A percentile compares a stretch with the other conserved stretches of the same genome.
These are phyloP conservation scores for Helicoverpa armigera DNA, from an alignment of 1,140 invertebrate species.

Conservation along the genomic window DNA sequence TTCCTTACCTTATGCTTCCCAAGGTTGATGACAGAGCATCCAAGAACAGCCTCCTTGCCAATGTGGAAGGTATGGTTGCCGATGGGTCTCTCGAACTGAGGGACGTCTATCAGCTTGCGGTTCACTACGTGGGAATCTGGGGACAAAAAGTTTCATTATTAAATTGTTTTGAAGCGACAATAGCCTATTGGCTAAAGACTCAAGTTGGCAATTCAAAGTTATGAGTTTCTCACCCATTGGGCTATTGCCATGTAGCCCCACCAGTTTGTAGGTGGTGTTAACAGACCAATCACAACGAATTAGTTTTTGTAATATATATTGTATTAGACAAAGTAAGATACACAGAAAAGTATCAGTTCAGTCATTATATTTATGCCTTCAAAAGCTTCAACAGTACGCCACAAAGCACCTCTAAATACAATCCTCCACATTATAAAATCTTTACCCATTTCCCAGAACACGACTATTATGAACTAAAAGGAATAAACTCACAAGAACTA, in stretches of 20 bases:
- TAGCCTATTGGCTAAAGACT: not conserved
- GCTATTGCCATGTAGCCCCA: no score
- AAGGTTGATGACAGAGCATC: constrained; percentile 91
- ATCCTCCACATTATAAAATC: not conserved
- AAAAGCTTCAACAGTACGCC: no score
- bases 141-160: not conserved
- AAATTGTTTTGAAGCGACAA: not conserved
- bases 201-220: not conserved
- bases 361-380: no score
- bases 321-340: no score
- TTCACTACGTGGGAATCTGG: constrained; percentile 53
- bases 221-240: no score
- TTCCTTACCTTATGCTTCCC: constrained; percentile 91
- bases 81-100: constrained; percentile 91
- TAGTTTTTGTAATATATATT: no score
- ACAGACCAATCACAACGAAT: no score
- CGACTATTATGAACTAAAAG: constrained; percentile 19
- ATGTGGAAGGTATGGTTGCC: constrained; percentile 92
- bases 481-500: constrained; percentile 23
- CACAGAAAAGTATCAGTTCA: no score
- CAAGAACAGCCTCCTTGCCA: constrained; percentile 92
- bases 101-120: constrained; percentile 72
- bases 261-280: no score
- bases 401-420: no score
- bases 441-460: not conserved